Evolutionary conservation across 2,797 vertebrate species (phyloP), one percentile per base, ranked within the genome.

Genomic region (Salarias fasciatus): DNA sequence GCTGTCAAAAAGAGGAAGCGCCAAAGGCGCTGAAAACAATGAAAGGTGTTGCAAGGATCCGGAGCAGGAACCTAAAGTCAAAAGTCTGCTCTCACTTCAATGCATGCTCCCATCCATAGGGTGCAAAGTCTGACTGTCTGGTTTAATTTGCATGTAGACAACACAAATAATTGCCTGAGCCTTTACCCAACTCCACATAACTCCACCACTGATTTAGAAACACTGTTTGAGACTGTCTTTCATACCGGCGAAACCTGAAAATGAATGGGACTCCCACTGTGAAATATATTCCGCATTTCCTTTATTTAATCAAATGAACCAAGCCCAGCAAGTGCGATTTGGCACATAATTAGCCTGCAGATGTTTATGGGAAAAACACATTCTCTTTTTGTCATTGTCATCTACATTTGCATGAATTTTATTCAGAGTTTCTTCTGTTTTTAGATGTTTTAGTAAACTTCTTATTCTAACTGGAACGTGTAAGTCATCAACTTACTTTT

Each of bases 1-100:
- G 79, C 68, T 83, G 84, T 82, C 82, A 83, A 49, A 67, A 53
- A 48, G 58, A 67, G 59, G 48, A 75, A 75, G 69, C 18, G 75
- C 75, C 53, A 70, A 67, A 63, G 57, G 72, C 48, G 56, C 63
- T 82, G 57, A 69, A 51, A 77, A 18, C 36, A 50, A 54, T 60
- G 54, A 77, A 73, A 84, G 57, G 52, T 47, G 55, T 35, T 35
- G 43, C 2, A 47, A 49, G 53, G 33, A 69, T 51, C 69, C 30
- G 37, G 28, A 59, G 63, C 42, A 68, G 13, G 11, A 61, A 58
- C 51, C 53, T 63, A 14, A 73, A 73, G 45, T 61, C 57, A 62
- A 47, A 66, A 63, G 68, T 69, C 54, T 75, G 60, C 61, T 42
- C 44, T 67, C 11, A 29, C 61, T 75, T 72, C 46, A 75, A 55